A percentile compares a stretch with the other conserved stretches of the same genome.
phyloP scores from a whole-genome alignment of 2,888 invertebrate species.

The Cosmorhoe ocellata region DNA sequence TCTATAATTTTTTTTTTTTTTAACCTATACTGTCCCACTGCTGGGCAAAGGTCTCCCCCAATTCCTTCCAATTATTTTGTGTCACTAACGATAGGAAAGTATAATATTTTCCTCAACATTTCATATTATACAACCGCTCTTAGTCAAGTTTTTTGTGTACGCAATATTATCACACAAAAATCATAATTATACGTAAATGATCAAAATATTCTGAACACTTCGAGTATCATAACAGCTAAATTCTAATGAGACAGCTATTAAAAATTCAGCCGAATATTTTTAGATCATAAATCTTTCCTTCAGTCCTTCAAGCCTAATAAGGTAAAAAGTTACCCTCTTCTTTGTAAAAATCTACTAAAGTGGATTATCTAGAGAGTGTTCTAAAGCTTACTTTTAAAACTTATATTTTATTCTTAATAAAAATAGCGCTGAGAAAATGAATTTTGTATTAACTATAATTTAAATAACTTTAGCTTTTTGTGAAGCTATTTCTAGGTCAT shows the following conservation, averaged over 20 bases:
- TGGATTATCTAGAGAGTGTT: conserved; percentile 5
- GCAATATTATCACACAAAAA: too few relatives aligned
- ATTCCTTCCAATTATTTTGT: background rate
- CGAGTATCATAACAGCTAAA: too few relatives aligned
- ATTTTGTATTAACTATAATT: background rate
- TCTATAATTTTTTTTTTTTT: too few relatives aligned
- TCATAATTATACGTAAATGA: too few relatives aligned
- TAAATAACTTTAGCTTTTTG: conserved; percentile 12
- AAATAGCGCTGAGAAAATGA: conserved; percentile 3
- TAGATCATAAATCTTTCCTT: background rate
- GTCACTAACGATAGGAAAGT: conserved; percentile 12
- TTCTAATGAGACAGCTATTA: too few relatives aligned
- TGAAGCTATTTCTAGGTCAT: conserved; percentile 5
- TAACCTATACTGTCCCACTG: too few relatives aligned
- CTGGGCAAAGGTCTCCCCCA: too few relatives aligned
- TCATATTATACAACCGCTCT: conserved; percentile 16
- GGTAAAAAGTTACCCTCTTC: conserved; percentile 8
- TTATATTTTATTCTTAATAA: background rate
- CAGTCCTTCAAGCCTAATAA: background rate
- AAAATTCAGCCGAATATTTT: background rate
- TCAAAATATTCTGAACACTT: background rate
- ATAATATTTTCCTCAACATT: conserved; percentile 11
- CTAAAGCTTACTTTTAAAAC: conserved; percentile 12
- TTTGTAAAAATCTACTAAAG: conserved; percentile 6
- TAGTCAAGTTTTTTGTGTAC: too few relatives aligned